Evolutionary conservation across 2,888 invertebrate species (phyloP), one percentile per base, ranked within the genome.

Genomic region (Tinea semifulvella): DNA sequence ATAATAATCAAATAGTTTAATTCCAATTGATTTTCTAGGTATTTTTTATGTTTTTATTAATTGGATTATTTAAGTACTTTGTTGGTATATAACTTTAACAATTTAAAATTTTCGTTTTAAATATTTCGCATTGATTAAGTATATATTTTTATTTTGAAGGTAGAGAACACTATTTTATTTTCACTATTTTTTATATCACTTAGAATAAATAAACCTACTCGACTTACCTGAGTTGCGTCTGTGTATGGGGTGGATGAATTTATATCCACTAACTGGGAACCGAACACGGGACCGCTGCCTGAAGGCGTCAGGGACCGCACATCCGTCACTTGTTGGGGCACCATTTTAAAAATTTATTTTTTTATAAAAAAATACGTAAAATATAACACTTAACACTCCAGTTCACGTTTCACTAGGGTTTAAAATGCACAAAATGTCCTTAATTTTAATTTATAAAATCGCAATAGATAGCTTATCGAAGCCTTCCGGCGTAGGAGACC

Each of bases 201-300:
- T n/a, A n/a, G n/a, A n/a, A n/a, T n/a, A n/a, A 22, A 7, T 22
- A 18, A 36, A 17, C 10, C 18, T 36, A 5, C 31, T 52, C n/a
- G 51, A 81, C 87, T 88, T 84, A 94, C 94, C 92, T 94, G 92
- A 59, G 98, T 98, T 51, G 98, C 98, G 85, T 98, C 98, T 64
- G 96, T 94, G 83, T 98, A 98, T 48, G 98, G 98, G 48, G 97
- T 98, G 45, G 89, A 84, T 22, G 96, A 96, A 71, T 92, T 91
- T 76, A 92, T 90, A 82, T 92, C 90, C 73, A 97, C 91, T 60
- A 90, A 85, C 71, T 93, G 91, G 47, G 96, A 96, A 57, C 96
- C 96, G 80, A 96, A 96, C 64, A 91, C 84, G 53, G 89, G 87
- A 58, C 85, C 85, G 68, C 84, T 85, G 63, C 84, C 82, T 45